Evolutionary conservation across 2,113 vertebrate species (phyloP), one percentile per base, ranked within the genome.

Genomic region (Nymphicus hollandicus): DNA sequence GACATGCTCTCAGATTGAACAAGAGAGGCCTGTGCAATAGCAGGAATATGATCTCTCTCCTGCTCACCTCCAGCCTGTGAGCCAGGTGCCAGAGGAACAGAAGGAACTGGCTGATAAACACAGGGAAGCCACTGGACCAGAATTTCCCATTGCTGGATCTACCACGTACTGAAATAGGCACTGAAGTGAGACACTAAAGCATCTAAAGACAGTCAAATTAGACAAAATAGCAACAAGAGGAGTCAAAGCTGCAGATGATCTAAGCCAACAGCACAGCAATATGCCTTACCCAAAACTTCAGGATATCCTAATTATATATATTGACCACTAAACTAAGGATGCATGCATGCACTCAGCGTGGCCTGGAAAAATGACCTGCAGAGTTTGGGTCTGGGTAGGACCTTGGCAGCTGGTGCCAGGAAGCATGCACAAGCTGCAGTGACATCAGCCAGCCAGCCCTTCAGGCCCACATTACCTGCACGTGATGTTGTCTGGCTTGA

Each of bases 251-350:
- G 39, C 46, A 46, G 39, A 33, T 25, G 18, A 37, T 37, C 31
- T 37, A 61, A 78, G 52, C 10, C n/a, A 49, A 35, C 0, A 79
- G n/a, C 24, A 68, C 0, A 58, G 60, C 1, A 2, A 18, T 50
- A 49, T 77, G 27, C 35, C 50, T 76, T 35, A 44, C 8, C 31
- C 31, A 88, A 55, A 27, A 74, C 13, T 71, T 86, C 16, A 71
- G 43, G 22, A 43, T 35, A 76, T 44, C 24, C 37, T 60, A 27
- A 49, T 10, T 10, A 17, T 27, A 17, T 8, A 58, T 66, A 14
- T 0, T 49, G 33, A 37, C 11, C n/a, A 55, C 3, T 0, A 49
- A 33, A 55, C 18, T 9, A 16, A 74, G n/a, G 49, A 44, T 28
- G 47, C 13, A 11, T 10, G 17, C 17, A 20, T 24, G 55, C 13